These are phyloP conservation scores for Porites evermanni DNA, from an alignment of 92 coral and sea anemone genomes.

Conservation along the genomic window DNA sequence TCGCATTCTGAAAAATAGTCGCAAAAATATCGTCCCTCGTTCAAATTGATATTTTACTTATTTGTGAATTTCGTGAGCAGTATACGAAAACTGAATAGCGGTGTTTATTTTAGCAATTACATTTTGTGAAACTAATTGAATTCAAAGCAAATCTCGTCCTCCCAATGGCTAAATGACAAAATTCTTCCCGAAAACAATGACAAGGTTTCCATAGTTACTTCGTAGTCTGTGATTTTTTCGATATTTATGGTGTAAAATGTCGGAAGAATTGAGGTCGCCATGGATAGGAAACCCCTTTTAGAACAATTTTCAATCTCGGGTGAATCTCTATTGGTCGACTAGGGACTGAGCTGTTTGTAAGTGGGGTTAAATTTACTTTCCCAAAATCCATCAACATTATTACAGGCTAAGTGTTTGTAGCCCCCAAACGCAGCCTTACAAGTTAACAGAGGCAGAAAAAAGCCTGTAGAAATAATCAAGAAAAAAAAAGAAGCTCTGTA, in stretches of 20 bases:
- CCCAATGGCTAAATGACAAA: slow-evolving; percentile 20
- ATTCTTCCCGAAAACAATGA: slow-evolving; percentile 12
- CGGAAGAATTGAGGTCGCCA: slow-evolving; percentile 30
- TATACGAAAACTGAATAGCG: not conserved
- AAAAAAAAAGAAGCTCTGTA: not conserved
- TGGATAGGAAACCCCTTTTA: slow-evolving; percentile 5
- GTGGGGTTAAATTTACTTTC: slow-evolving; percentile 43
- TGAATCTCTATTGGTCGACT: slow-evolving; percentile 22
- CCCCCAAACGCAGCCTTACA: slow-evolving; percentile 43
- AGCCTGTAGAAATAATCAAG: not conserved
- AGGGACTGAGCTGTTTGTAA: not conserved
- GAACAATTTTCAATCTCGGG: slow-evolving; percentile 12
- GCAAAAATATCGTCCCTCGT: not conserved
- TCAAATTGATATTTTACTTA: not conserved
- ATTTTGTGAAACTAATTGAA: not conserved
- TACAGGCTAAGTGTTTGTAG: slow-evolving; percentile 51
- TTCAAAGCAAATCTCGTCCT: not conserved
- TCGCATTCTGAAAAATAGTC: not conserved
- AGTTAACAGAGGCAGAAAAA: not conserved
- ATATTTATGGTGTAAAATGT: slow-evolving; percentile 11
- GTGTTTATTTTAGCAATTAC: slow-evolving; percentile 18
- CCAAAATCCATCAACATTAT: slow-evolving; percentile 14
- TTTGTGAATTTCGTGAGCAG: not conserved
- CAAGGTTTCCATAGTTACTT: slow-evolving; percentile 20
- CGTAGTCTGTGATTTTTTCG: slow-evolving; percentile 7